These are phyloP conservation scores for Masnerella sp. DNA, from an alignment of 2,888 invertebrate species.

Conservation along the genomic window DNA sequence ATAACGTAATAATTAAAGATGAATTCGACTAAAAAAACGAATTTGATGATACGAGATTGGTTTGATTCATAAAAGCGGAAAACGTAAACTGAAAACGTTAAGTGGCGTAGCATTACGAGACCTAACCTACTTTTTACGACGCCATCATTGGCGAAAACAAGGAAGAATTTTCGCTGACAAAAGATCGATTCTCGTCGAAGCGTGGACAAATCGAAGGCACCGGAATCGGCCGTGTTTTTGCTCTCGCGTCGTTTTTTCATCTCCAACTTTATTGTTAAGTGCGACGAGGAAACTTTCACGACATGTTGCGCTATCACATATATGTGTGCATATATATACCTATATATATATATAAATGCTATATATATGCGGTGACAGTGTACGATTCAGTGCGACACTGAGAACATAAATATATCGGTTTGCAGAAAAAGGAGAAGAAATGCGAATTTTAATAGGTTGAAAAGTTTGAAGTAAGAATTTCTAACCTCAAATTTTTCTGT, in stretches of 20 bases:
- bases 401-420: constrained; percentile 62
- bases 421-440: constrained; percentile 65
- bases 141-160: too few relatives aligned
- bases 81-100: too few relatives aligned
- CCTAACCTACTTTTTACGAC: too few relatives aligned
- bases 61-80: too few relatives aligned
- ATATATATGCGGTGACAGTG: constrained; percentile 1
- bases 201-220: constrained; percentile 12
- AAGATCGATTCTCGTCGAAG: too few relatives aligned
- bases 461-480: too few relatives aligned
- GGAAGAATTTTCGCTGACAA: too few relatives aligned
- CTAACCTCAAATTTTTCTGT: too few relatives aligned
- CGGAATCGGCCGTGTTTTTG: constrained; percentile 12
- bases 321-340: background rate
- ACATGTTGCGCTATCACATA: background rate
- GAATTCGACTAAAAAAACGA: too few relatives aligned
- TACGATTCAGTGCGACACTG: constrained; percentile 33
- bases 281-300: constrained; percentile 49
- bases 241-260: constrained; percentile 8
- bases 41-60: too few relatives aligned
- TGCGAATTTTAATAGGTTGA: constrained; percentile 70
- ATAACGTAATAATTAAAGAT: too few relatives aligned
- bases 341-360: background rate
- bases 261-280: constrained; percentile 47
- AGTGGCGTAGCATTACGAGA: too few relatives aligned